phyloP scores from a whole-genome alignment of 1,140 invertebrate genomes.

The Drosophila hydei region DNA sequence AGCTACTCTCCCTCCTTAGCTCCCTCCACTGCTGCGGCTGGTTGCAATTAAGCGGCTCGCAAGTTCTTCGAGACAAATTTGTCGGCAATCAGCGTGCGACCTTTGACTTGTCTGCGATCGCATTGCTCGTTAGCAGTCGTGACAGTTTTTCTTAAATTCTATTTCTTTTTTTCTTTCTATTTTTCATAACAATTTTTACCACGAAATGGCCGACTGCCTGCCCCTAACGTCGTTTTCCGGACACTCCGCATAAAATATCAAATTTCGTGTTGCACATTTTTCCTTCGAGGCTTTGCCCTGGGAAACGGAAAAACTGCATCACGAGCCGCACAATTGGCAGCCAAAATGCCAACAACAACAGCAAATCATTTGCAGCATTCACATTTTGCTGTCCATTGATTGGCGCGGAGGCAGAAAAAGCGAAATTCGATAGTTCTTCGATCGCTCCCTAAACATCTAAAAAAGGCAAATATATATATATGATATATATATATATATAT shows the following conservation, averaged over 20 bases:
- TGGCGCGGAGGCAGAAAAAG: constrained; percentile 60
- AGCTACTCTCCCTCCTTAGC: background rate
- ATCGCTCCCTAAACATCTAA: constrained; percentile 6
- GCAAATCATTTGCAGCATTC: constrained; percentile 77
- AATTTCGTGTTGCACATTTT: constrained; percentile 75
- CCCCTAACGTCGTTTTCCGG: constrained; percentile 42
- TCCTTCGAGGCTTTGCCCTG: constrained; percentile 36
- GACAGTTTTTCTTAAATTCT: constrained; percentile 59
- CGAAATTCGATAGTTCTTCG: constrained; percentile 68
- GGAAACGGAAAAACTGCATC: constrained; percentile 61
- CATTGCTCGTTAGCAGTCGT: constrained; percentile 75
- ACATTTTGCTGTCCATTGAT: constrained; percentile 67
- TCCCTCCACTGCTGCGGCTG: background rate
- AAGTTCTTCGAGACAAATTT: constrained; percentile 72
- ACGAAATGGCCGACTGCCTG: constrained; percentile 57
- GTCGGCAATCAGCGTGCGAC: constrained; percentile 60
- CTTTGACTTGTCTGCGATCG: constrained; percentile 66
- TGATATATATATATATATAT: background rate
- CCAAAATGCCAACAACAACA: constrained; percentile 80
- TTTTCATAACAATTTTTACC: constrained; percentile 77
- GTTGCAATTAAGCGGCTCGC: constrained; percentile 71
- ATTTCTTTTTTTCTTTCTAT: constrained; percentile 13
- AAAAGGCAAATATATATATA: constrained; percentile 2
- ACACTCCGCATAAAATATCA: constrained; percentile 68
- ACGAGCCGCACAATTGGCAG: constrained; percentile 67